phyloP scores from a whole-genome alignment of 1,140 invertebrate species.

The Fopius arisanus region DNA sequence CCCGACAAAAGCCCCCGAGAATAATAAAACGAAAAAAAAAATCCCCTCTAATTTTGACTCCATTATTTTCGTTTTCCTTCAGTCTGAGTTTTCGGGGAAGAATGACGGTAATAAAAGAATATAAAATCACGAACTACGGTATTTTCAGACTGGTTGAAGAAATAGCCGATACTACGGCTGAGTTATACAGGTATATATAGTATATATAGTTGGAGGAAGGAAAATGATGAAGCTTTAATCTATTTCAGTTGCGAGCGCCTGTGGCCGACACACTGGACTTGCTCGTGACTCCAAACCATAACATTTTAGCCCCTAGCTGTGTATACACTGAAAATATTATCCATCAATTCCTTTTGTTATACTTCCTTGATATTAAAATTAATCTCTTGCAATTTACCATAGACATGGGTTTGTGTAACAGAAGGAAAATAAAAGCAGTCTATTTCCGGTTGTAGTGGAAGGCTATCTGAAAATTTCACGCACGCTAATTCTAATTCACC shows the following conservation, averaged over 20 bases:
- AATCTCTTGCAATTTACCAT: neutral
- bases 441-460: neutral
- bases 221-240: slow-evolving; percentile 5
- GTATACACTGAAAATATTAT: neutral
- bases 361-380: neutral
- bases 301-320: neutral
- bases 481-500: slow-evolving; percentile 5
- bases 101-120: neutral
- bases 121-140: neutral
- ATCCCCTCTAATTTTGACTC: neutral
- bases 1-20: neutral
- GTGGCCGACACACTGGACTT: neutral
- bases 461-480: neutral
- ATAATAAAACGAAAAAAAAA: neutral
- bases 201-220: too few species aligned
- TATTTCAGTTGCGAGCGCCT: neutral
- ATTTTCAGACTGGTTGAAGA: neutral
- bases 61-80: neutral
- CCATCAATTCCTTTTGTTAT: neutral
- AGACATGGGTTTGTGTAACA: neutral
- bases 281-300: neutral
- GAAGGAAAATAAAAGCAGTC: neutral
- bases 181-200: neutral
- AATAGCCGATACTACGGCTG: neutral
- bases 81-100: neutral